These are phyloP conservation scores for Epinephelus lanceolatus DNA, from an alignment of 2,113 vertebrate species.

Conservation along the genomic window DNA sequence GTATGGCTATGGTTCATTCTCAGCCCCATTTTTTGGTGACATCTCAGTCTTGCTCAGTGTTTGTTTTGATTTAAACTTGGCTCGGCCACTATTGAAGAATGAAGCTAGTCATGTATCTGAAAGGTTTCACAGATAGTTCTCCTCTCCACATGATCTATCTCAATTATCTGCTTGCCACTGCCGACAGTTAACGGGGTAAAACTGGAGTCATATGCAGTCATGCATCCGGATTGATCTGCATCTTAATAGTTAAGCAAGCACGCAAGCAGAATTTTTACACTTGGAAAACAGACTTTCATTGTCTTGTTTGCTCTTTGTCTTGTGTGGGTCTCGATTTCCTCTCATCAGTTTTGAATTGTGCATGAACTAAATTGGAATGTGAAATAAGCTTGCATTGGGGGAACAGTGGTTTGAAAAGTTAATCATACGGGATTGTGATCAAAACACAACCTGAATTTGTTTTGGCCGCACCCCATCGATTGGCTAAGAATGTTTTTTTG, in stretches of 20 bases:
- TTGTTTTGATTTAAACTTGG: conserved; percentile 19
- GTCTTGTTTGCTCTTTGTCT: neutral
- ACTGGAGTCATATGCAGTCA: neutral
- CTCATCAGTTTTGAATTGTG: neutral
- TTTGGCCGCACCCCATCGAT: neutral
- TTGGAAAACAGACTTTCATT: neutral
- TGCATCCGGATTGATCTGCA: neutral
- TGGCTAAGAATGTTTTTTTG: neutral
- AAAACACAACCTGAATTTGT: neutral
- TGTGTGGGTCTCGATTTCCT: neutral
- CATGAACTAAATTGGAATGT: neutral
- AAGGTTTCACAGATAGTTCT: neutral
- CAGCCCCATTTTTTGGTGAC: neutral
- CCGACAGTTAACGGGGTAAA: conserved; percentile 8
- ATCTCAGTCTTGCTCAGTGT: conserved; percentile 5
- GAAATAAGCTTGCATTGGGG: neutral
- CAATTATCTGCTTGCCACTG: conserved; percentile 12
- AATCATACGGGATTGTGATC: neutral
- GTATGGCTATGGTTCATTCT: conserved; percentile 7
- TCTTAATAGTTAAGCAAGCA: neutral
- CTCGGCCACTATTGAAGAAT: neutral
- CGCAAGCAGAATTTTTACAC: neutral
- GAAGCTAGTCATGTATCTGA: neutral
- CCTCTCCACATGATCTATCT: neutral
- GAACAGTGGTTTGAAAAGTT: neutral